phyloP scores from a whole-genome alignment of 2,797 vertebrate genomes.

The Etheostoma nigrum region DNA sequence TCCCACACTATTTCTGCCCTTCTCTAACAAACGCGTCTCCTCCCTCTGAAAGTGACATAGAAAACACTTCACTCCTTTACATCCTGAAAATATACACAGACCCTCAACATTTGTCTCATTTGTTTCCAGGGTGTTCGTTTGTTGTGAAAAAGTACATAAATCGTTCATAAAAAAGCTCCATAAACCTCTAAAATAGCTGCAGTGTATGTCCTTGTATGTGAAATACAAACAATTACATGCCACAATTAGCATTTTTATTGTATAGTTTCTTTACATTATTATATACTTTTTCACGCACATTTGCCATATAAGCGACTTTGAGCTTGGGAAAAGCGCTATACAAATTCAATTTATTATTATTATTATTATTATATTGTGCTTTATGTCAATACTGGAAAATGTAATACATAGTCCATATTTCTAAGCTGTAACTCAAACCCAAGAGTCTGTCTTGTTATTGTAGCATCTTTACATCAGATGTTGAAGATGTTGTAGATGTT shows the following conservation, averaged over 20 bases:
- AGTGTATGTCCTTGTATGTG: conserved; percentile 30
- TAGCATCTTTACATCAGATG: no score
- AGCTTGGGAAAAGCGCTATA: no score
- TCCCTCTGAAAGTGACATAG: conserved; percentile 20
- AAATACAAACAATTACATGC: conserved; percentile 33
- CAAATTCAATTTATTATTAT: no score
- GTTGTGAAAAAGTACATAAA: conserved; percentile 1
- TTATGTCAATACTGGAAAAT: neutral
- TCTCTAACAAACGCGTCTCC: conserved; percentile 10
- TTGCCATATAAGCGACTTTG: no score
- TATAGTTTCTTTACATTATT: conserved; percentile 7
- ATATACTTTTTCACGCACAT: neutral
- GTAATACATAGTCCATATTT: neutral
- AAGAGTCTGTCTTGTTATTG: no score
- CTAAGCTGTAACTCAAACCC: neutral
- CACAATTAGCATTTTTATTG: conserved; percentile 46
- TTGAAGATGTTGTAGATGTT: no score
- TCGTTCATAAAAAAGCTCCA: conserved; percentile 42
- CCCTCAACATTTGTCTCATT: neutral
- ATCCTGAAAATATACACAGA: conserved; percentile 12
- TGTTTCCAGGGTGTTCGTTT: conserved; percentile 47
- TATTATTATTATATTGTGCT: neutral
- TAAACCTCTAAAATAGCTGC: conserved; percentile 47
- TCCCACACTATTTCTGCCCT: conserved; percentile 28
- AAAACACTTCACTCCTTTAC: conserved; percentile 27